These are phyloP conservation scores for Carapus acus DNA, from an alignment of 2,797 vertebrate species.

Conservation along the genomic window DNA sequence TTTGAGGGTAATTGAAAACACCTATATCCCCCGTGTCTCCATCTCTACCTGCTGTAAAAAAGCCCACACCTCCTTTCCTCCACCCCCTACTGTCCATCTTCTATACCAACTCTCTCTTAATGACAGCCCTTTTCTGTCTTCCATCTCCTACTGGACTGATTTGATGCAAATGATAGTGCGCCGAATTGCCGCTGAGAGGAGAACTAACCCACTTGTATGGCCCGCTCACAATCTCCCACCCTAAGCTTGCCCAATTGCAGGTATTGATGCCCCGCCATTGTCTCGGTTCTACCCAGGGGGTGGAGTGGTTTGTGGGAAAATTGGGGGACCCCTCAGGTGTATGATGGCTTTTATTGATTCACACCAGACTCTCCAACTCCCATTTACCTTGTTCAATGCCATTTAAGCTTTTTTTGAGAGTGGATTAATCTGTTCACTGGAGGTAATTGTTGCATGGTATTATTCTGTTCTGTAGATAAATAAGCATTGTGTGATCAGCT, in stretches of 20 bases:
- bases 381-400: constrained; percentile 44
- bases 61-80: constrained; percentile 42
- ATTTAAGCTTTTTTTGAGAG: constrained; percentile 47
- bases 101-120: constrained; percentile 58
- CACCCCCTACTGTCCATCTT: constrained; percentile 48
- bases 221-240: constrained; percentile 53
- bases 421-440: constrained; percentile 36
- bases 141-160: constrained; percentile 67
- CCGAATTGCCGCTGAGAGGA: constrained; percentile 67
- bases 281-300: constrained; percentile 65
- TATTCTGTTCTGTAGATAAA: constrained; percentile 40
- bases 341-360: constrained; percentile 76
- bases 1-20: constrained; percentile 76
- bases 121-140: constrained; percentile 58
- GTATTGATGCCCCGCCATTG: constrained; percentile 74
- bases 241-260: constrained; percentile 68
- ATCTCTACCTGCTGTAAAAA: constrained; percentile 54
- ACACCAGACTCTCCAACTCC: constrained; percentile 50
- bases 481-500: too few relatives aligned
- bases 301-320: constrained; percentile 72
- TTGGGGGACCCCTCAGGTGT: constrained; percentile 69
- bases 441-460: constrained; percentile 45
- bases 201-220: constrained; percentile 60
- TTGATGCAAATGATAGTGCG: constrained; percentile 69
- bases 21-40: constrained; percentile 61